Evolutionary conservation across 2,888 invertebrate species (phyloP).

Genomic region (Oasisia sp.): DNA sequence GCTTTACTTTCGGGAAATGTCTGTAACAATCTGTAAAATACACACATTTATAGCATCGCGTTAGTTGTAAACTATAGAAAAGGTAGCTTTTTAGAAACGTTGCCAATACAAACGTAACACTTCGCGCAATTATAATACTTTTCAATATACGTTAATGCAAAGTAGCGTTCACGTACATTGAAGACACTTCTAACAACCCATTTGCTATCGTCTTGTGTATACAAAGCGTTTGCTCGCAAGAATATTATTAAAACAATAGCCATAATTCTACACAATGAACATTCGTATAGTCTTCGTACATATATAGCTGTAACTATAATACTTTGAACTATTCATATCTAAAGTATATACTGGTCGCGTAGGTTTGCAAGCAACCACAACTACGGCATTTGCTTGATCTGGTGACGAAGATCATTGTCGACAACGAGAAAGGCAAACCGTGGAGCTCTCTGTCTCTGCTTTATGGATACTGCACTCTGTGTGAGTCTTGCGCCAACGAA

Average conservation of each 20-base stretch:
- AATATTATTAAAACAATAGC: background rate
- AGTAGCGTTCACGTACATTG: background rate
- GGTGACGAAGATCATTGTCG: background rate
- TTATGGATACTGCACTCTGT: background rate
- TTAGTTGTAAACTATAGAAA: background rate
- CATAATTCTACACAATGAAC: background rate
- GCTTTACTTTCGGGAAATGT: background rate
- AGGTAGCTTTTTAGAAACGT: background rate
- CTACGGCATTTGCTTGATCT: background rate
- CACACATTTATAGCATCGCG: background rate
- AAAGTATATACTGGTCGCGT: background rate
- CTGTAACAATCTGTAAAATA: no score
- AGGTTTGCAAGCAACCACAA: background rate
- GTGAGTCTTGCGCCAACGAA: background rate
- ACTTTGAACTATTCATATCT: background rate
- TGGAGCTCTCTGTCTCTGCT: background rate
- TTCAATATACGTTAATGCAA: background rate
- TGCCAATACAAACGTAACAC: background rate
- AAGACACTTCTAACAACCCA: background rate
- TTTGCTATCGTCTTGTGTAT: background rate
- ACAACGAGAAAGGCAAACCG: background rate
- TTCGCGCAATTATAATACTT: background rate
- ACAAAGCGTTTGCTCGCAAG: background rate
- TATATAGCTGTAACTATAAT: background rate
- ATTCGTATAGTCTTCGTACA: background rate